Percentiles rank a stretch among this genome's conserved stretches.
These are phyloP conservation scores for Dendrophyllia cribrosa DNA, from an alignment of 64 coral and sea anemone species.

Conservation along the genomic window DNA sequence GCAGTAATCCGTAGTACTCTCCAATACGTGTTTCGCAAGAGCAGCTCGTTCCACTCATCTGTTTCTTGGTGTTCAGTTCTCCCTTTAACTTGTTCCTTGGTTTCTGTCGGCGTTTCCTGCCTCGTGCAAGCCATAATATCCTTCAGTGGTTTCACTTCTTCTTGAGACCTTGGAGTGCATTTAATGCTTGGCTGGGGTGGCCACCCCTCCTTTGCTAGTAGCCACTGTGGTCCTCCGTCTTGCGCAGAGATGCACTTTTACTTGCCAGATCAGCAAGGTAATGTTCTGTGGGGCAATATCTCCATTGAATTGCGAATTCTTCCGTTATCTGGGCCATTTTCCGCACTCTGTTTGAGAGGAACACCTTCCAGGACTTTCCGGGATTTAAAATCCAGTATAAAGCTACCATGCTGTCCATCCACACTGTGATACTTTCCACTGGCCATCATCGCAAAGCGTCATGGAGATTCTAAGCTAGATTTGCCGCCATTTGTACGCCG, in stretches of 20 bases:
- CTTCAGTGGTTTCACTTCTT: too few species aligned
- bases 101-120: neutral
- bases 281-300: conserved; percentile 29
- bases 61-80: neutral
- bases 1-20: conserved; percentile 62
- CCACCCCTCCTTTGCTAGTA: conserved; percentile 32
- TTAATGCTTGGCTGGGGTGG: conserved; percentile 57
- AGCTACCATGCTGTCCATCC: too few species aligned
- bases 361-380: conserved; percentile 69
- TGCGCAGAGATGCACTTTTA: conserved; percentile 49
- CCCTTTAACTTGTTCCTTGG: neutral
- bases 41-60: conserved; percentile 69
- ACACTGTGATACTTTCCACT: too few species aligned
- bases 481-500: too few species aligned
- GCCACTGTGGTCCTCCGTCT: conserved; percentile 48
- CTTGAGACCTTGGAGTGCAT: too few species aligned
- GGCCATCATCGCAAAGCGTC: too few species aligned
- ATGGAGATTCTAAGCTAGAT: too few species aligned
- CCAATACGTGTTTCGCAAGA: conserved; percentile 51
- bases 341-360: conserved; percentile 51
- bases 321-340: conserved; percentile 58
- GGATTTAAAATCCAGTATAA: too few species aligned
- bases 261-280: conserved; percentile 75
- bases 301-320: conserved; percentile 32
- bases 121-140: too few species aligned